Conservation (phyloP, 2,797 vertebrate species). For the Mormyrops attenuatus region DNA sequence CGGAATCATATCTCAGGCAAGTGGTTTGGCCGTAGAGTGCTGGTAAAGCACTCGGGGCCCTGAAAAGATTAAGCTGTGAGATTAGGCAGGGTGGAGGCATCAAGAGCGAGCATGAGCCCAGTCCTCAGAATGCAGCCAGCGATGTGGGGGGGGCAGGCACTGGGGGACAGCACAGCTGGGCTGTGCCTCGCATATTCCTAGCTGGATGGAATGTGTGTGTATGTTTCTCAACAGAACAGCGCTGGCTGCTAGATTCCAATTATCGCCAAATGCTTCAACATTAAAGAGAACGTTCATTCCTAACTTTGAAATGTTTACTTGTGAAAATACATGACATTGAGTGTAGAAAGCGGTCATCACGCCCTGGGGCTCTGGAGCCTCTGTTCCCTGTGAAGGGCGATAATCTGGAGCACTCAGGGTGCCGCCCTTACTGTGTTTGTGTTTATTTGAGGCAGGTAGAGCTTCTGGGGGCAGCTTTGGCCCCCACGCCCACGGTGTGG, state of each 20-base stretch:
- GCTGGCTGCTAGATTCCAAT: neutral
- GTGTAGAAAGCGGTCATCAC: neutral
- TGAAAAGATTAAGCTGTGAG: neutral
- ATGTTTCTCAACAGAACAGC: neutral
- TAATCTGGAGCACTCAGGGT: too few species aligned
- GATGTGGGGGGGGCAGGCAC: neutral
- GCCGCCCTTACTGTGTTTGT: neutral
- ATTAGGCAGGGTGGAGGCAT: neutral
- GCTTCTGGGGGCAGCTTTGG: neutral
- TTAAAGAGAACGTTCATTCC: neutral
- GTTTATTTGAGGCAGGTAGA: neutral
- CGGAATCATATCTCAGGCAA: neutral
- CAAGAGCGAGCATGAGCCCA: neutral
- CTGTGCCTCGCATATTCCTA: neutral
- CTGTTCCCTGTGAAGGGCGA: too few species aligned
- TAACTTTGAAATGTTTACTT: neutral
- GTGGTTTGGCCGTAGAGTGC: neutral
- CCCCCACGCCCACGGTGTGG: neutral
- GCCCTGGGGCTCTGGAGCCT: neutral
- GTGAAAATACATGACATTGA: neutral
- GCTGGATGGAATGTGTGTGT: neutral
- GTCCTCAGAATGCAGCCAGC: neutral
- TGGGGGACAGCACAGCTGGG: neutral
- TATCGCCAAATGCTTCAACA: neutral
- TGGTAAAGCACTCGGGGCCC: neutral